phyloP scores from a whole-genome alignment of 2,797 vertebrate species.

The Dipus sagitta region DNA sequence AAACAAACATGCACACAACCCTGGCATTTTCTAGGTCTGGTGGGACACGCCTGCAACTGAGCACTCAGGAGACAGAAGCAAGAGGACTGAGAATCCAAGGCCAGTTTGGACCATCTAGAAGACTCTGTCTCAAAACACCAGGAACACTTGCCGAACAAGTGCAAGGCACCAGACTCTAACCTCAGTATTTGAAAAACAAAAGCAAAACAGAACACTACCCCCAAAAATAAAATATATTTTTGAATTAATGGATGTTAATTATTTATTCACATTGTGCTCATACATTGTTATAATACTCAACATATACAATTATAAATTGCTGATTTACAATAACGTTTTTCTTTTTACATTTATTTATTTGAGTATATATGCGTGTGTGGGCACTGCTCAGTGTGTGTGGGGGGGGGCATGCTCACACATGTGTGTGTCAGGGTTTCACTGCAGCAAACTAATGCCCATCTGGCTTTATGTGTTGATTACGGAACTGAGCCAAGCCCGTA shows the following conservation, averaged over 20 bases:
- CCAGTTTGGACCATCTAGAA: background rate
- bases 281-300: background rate
- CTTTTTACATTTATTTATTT: too few relatives aligned
- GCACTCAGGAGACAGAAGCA: background rate
- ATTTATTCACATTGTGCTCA: too few relatives aligned
- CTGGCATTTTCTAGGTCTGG: background rate
- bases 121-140: background rate
- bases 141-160: background rate
- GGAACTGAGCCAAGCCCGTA: too few relatives aligned
- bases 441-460: too few relatives aligned
- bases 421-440: too few relatives aligned
- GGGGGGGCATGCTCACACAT: too few relatives aligned
- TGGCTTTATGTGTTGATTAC: too few relatives aligned
- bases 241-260: background rate
- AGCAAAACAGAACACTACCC: background rate
- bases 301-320: background rate
- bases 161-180: background rate
- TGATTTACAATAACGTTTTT: background rate
- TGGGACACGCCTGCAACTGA: background rate
- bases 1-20: background rate
- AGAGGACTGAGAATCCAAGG: background rate
- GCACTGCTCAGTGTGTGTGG: too few relatives aligned
- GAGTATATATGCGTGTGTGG: too few relatives aligned
- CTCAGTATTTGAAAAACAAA: background rate
- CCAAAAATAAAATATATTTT: background rate